Base-by-base conservation (phyloP, 2,888 invertebrate species). In the Pachymerium ferrugineum region DNA sequence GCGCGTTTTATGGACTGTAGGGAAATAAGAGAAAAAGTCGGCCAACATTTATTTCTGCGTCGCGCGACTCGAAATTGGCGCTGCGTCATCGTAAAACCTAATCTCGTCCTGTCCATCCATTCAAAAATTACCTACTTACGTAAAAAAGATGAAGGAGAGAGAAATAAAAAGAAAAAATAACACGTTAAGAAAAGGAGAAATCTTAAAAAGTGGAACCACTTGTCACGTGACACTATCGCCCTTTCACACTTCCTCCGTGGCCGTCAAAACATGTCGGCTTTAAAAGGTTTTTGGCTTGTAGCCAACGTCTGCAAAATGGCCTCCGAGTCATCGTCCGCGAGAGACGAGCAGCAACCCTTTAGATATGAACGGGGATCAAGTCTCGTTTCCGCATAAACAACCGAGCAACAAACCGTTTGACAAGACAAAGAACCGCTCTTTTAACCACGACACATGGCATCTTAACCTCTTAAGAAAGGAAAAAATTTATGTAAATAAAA, bases 1-100 rank as follows among this genome's bases (percentile, higher is more conserved):
- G 54, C n/a, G n/a, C 22, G 54, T 54, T 54, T 54, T 54, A 54
- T 54, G 54, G 54, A 54, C 54, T 54, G 10, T 19, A 54, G 54
- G 42, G 14, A n/a, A 54, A 54, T 19, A 6, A n/a, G 22, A 22
- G 54, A 22, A 54, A 54, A 54, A 25, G 54, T 22, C 54, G 54
- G 22, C 22, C 22, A 14, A 54, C 54, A 22, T 54, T 54, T 22
- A 22, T 54, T 5, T 22, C 19, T 10, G 25, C 22, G 5, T 0
- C 10, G n/a, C n/a, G n/a, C 8, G 16, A n/a, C 5, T 16, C n/a
- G 19, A 42, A 8, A n/a, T 16, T 14, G 42, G n/a, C 42, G 42
- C 42, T 42, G 42, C 42, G 42, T 42, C 42, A 42, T 42, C 42
- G 5, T 14, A n/a, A 42, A 14, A 42, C 42, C 42, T n/a, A 42